Base-by-base conservation (phyloP, 2,797 vertebrate genomes). In the Helostoma temminkii region DNA sequence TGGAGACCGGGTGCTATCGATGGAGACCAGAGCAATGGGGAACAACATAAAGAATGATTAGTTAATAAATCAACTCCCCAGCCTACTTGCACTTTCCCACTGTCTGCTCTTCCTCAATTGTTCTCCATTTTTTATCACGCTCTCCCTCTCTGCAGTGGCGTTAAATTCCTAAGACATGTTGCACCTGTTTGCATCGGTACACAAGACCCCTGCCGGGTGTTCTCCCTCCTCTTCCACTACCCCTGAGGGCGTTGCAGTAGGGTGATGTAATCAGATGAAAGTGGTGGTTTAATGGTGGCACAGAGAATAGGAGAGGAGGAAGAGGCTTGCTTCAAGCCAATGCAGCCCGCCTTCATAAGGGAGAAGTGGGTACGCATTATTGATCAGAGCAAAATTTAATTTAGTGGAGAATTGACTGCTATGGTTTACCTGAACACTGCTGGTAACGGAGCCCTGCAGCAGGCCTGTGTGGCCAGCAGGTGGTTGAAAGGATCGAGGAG, bases 181-280 rank as follows among this genome's bases (percentile, higher is more conserved):
- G 91, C 90, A 92, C 91, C 92, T 93, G 92, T 93, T 93, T 93
- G 92, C 92, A 91, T 91, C 87, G 90, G 81, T 89, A 90, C 87
- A 90, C 88, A 86, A 91, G 88, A 89, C 87, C 86, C 88, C 91
- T 87, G 85, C 89, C 79, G 85, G 85, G 89, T 82, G 81, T 86
- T 84, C 80, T 85, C 89, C 86, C 88, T 84, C 87, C 80, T 83
- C 75, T 74, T 82, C 68, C 56, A 64, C 81, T 69, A 70, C 79
- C 90, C 88, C 90, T 75, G 78, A 89, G 91, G 91, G 89, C 80
- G 84, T 83, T 94, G 92, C 91, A 90, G 91, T 78, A 63, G 89
- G 88, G 89, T 94, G 93, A 95, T 95, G 93, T 93, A 94, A 95
- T 93, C 88, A 90, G 88, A 92, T 93, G 92, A 93, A 95, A 94